These are phyloP conservation scores for Serranus cabrilla DNA, from an alignment of 2,797 vertebrate genomes.

Conservation along the genomic window DNA sequence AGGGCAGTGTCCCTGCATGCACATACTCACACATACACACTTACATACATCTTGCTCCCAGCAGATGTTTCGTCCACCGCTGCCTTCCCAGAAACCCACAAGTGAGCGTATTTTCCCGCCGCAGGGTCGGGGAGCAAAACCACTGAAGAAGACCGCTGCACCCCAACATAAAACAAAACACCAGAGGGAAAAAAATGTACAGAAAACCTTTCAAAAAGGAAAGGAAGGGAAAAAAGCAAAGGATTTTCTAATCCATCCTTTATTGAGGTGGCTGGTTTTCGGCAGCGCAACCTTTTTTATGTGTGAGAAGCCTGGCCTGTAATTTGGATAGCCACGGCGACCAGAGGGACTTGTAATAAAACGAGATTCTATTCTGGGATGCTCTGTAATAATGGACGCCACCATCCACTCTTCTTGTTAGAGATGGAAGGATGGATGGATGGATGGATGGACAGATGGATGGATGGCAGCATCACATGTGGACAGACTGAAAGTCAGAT, in stretches of 20 bases:
- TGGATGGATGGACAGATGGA: constrained; percentile 61
- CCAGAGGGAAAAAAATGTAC: constrained; percentile 84
- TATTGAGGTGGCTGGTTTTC: constrained; percentile 92
- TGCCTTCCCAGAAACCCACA: constrained; percentile 89
- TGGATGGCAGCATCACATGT: constrained; percentile 38
- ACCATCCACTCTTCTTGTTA: constrained; percentile 88
- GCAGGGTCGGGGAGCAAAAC: constrained; percentile 89
- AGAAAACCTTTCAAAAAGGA: constrained; percentile 84
- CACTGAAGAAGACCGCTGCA: constrained; percentile 87
- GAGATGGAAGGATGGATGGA: constrained; percentile 77
- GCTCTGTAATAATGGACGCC: constrained; percentile 91
- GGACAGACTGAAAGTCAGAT: constrained; percentile 37
- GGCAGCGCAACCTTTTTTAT: constrained; percentile 89
- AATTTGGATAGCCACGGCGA: constrained; percentile 88
- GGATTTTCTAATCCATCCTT: constrained; percentile 92
- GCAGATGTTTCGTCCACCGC: constrained; percentile 89
- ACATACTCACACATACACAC: constrained; percentile 62
- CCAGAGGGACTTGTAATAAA: constrained; percentile 91
- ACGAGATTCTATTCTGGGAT: constrained; percentile 89
- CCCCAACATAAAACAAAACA: constrained; percentile 90
- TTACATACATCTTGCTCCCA: constrained; percentile 84
- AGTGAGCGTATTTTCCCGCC: constrained; percentile 89
- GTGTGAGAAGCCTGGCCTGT: constrained; percentile 90
- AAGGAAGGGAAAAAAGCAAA: constrained; percentile 85
- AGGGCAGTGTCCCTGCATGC: constrained; percentile 64